These are phyloP conservation scores for Saimiri boliviensis DNA, from an alignment of 2,113 vertebrate species.

Conservation along the genomic window DNA sequence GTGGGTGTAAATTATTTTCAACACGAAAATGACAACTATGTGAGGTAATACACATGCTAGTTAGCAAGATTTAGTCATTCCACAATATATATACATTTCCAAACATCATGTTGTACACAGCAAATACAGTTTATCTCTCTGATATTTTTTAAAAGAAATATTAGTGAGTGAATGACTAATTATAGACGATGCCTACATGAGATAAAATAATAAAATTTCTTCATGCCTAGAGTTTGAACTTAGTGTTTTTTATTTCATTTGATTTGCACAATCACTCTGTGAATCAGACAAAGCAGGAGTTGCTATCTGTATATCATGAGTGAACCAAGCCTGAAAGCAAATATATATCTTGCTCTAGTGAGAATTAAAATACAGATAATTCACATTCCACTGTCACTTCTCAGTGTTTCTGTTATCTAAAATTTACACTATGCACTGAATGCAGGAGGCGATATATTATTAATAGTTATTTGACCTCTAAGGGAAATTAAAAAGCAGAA, in stretches of 20 bases:
- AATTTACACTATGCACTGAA: constrained; percentile 27
- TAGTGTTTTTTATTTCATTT: constrained; percentile 35
- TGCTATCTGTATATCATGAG: constrained; percentile 47
- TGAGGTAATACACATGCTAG: background rate
- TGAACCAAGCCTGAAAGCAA: constrained; percentile 50
- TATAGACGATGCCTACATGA: background rate
- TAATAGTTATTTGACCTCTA: constrained; percentile 39
- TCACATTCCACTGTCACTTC: constrained; percentile 43
- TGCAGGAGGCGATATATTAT: background rate
- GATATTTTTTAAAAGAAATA: background rate
- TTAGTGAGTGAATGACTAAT: background rate
- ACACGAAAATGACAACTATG: background rate
- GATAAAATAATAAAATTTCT: constrained; percentile 15
- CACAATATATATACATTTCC: background rate
- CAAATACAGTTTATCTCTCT: background rate
- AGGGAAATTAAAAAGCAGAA: constrained; percentile 40
- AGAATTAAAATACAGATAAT: constrained; percentile 60
- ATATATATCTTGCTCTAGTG: constrained; percentile 39
- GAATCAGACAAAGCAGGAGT: constrained; percentile 59
- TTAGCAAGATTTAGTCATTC: background rate
- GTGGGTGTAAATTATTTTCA: background rate
- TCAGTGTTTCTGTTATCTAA: constrained; percentile 30
- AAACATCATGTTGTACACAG: background rate
- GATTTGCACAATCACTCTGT: constrained; percentile 50
- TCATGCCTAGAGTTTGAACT: constrained; percentile 23